These are phyloP conservation scores for Gallinago media DNA, from an alignment of 2,113 vertebrate species.

Conservation along the genomic window DNA sequence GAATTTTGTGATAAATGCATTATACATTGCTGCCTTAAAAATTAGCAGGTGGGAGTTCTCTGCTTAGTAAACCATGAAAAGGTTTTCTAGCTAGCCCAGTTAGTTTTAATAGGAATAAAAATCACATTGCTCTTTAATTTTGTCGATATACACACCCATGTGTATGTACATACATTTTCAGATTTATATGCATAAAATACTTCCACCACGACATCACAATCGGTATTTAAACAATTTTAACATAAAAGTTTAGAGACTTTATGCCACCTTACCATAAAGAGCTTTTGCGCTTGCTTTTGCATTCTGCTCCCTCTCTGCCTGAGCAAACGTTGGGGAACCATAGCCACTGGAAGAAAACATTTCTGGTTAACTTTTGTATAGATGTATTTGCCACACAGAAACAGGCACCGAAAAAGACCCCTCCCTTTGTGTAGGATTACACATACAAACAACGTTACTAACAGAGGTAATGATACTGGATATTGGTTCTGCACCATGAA, in stretches of 20 bases:
- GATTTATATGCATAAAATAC: background rate
- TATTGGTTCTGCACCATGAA: background rate
- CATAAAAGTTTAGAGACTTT: background rate
- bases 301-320: constrained; percentile 74
- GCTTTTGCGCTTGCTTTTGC: constrained; percentile 81
- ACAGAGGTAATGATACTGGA: background rate
- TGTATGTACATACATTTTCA: background rate
- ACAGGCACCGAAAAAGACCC: accelerated
- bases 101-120: background rate
- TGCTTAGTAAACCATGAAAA: background rate
- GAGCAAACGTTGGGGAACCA: constrained; percentile 73
- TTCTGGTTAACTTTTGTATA: background rate
- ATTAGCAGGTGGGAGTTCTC: background rate
- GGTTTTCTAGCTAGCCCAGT: background rate
- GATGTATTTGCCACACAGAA: background rate
- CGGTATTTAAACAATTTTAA: background rate
- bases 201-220: background rate
- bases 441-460: background rate
- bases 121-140: background rate
- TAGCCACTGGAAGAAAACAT: constrained; percentile 77
- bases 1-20: background rate
- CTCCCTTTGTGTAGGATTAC: background rate
- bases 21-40: background rate
- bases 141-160: background rate
- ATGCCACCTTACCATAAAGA: constrained; percentile 76